Percentiles rank a stretch among this genome's conserved stretches.
These are phyloP conservation scores for Lutraria rhynchaena DNA, from an alignment of 1,140 invertebrate species.

Conservation along the genomic window DNA sequence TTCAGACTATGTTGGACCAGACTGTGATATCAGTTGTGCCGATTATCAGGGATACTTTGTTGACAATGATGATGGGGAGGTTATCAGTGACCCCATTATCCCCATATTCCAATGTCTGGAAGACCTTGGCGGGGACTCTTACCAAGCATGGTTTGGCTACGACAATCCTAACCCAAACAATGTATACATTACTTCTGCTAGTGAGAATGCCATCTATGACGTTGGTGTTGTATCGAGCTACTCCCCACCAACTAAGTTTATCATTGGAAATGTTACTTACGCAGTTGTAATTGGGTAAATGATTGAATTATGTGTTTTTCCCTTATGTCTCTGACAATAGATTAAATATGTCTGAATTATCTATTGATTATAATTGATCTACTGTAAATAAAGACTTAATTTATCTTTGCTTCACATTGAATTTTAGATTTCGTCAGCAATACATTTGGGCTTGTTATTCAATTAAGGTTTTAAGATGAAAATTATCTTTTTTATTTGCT, in stretches of 20 bases:
- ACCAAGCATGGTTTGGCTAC: conserved; percentile 74
- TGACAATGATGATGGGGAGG: conserved; percentile 63
- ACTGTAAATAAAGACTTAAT: no score
- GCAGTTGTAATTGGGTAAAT: conserved; percentile 66
- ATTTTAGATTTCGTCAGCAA: no score
- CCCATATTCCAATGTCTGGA: conserved; percentile 67
- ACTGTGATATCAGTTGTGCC: conserved; percentile 71
- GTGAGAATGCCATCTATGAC: conserved; percentile 64
- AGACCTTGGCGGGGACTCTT: conserved; percentile 18
- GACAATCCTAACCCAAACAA: conserved; percentile 71
- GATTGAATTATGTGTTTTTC: not conserved
- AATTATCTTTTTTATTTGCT: no score
- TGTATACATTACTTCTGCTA: conserved; percentile 67
- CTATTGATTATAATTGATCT: no score
- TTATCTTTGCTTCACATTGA: no score
- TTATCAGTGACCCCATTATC: conserved; percentile 45
- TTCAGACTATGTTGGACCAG: conserved; percentile 74
- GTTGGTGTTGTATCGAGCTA: not conserved
- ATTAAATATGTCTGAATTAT: no score
- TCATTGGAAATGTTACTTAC: conserved; percentile 61
- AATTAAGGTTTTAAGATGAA: no score
- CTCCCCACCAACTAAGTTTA: conserved; percentile 65
- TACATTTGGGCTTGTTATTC: no score
- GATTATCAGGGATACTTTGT: conserved; percentile 69
- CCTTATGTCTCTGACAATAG: no score